Conservation (phyloP, 2,888 invertebrate species). For the Coenonympha glycerion region DNA sequence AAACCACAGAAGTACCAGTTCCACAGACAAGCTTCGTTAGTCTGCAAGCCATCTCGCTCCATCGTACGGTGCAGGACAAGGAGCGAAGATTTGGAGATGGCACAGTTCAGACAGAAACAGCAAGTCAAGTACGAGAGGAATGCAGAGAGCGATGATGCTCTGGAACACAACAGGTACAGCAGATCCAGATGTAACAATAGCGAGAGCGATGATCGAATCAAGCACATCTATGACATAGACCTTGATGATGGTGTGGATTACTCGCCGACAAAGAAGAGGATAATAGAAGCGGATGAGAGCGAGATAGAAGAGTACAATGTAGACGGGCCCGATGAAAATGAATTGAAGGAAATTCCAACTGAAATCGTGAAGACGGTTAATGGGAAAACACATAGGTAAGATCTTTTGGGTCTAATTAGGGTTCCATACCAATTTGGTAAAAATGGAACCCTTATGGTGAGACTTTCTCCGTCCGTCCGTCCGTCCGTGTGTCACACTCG, state of each 20-base stretch:
- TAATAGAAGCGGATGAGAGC: constrained; percentile 60
- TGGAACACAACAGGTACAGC: constrained; percentile 58
- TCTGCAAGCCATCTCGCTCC: constrained; percentile 68
- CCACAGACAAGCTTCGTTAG: constrained; percentile 61
- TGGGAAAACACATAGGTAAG: constrained; percentile 66
- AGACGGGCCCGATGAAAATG: constrained; percentile 69
- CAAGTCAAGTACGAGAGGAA: constrained; percentile 48
- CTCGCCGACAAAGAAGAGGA: constrained; percentile 69
- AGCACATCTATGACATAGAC: constrained; percentile 74
- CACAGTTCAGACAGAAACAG: constrained; percentile 52
- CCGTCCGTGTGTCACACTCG: too few species aligned
- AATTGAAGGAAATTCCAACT: constrained; percentile 74
- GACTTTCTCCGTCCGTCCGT: too few species aligned
- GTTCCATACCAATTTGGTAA: too few species aligned
- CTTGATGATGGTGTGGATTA: constrained; percentile 57
- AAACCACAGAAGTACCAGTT: constrained; percentile 63
- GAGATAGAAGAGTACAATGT: constrained; percentile 74
- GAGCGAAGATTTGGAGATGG: constrained; percentile 70
- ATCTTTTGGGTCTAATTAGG: too few species aligned
- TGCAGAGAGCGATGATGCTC: constrained; percentile 51
- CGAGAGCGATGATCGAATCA: constrained; percentile 53
- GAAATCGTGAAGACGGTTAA: constrained; percentile 79
- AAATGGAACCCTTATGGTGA: too few species aligned
- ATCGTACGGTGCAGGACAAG: constrained; percentile 51
- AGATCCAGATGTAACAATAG: constrained; percentile 54